Conservation (phyloP, 2,797 vertebrate genomes). For the Anas georgica region DNA sequence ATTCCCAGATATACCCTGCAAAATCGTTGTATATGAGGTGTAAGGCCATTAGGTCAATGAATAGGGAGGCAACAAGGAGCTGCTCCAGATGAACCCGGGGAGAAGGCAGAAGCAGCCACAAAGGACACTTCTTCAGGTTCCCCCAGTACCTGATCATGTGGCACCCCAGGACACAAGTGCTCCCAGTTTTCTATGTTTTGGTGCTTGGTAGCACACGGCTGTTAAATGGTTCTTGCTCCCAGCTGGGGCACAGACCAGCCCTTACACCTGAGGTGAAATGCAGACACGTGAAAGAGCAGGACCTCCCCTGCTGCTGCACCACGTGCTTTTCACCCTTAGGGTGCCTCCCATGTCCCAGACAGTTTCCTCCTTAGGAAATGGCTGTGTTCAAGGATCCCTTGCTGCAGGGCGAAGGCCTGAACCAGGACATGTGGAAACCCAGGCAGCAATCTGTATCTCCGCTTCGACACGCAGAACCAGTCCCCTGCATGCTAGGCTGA, state of each 20-base stretch:
- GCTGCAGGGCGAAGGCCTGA: background rate
- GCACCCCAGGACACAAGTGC: background rate
- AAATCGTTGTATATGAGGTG: background rate
- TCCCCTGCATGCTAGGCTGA: background rate
- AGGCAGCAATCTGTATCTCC: background rate
- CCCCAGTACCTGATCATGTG: background rate
- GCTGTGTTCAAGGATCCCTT: background rate
- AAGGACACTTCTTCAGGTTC: background rate
- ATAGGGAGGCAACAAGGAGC: background rate
- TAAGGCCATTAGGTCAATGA: background rate
- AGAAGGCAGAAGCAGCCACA: background rate
- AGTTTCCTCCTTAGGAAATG: background rate
- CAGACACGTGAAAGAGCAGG: background rate
- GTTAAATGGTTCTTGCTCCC: background rate
- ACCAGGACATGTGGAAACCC: background rate
- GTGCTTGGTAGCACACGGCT: background rate
- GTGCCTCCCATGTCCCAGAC: background rate
- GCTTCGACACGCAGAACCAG: rapidly evolving
- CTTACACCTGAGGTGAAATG: background rate
- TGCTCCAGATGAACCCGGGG: background rate
- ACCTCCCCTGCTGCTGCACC: background rate
- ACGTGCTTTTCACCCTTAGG: background rate
- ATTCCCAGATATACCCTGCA: background rate
- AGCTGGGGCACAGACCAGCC: background rate
- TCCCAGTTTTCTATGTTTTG: background rate